Evolutionary conservation across 2,113 vertebrate genomes (phyloP), one percentile per base, ranked within the genome.

Genomic region (Nicator chloris): DNA sequence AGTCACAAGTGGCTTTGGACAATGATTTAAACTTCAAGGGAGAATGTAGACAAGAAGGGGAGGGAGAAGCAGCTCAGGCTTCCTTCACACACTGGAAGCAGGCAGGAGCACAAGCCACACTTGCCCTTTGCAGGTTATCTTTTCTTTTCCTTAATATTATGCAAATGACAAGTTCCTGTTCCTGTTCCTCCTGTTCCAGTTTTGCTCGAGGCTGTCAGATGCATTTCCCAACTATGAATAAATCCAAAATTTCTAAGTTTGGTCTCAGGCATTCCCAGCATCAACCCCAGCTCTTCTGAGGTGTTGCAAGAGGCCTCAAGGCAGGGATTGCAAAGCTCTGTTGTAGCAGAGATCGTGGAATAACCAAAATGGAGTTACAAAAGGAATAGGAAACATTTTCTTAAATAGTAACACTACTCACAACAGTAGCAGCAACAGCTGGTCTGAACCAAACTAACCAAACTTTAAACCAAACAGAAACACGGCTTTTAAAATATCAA

Each of bases 401-500:
- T 77, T 44, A 30, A n/a, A 66, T 0, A 3, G 63, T 26, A 39
- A 63, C 15, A 30, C 39, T 26, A 70, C 14, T 76, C 37, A 28
- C 42, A 69, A n/a, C 2, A 47, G 35, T 3, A 60, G 44, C 8
- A 82, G n/a, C 31, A 31, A 66, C 3, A 84, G 57, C n/a, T 49
- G 20, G 39, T 21, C 65, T 69, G 21, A 93, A 85, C 8, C 17
- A 22, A 60, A 54, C 10, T 22, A 61, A 86, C 7, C 23, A 7
- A 65, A 78, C 39, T 45, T 47, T 69, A 53, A 49, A 78, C 6
- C 33, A 56, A 77, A 82, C 17, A 70, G 45, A 64, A 82, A 51
- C 4, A 4, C 0, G 3, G n/a, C 50, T 50, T 59, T 59, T 19
- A 15, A 30, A 57, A 11, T 4, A 40, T 0, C 42, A 66, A 47